A percentile compares a stretch with the other conserved stretches of the same genome.
Conservation (phyloP, 2,888 invertebrate species). For the Andrena camellia region DNA sequence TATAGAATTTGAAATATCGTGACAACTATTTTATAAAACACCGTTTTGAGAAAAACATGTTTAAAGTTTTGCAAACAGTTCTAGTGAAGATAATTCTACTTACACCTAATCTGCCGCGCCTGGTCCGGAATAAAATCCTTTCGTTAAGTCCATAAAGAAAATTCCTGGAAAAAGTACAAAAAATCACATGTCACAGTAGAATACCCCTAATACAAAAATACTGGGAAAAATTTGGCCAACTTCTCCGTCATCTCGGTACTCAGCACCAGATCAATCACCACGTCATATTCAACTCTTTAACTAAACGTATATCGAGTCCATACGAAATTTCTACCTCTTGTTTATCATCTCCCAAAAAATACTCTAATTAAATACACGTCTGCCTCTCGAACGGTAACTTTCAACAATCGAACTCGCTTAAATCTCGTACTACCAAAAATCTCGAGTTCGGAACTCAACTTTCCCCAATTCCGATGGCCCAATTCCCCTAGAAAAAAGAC, state of each 20-base stretch:
- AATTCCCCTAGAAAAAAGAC: constrained; percentile 1
- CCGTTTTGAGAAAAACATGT: too few species aligned
- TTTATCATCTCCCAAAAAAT: background rate
- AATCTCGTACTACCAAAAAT: constrained; percentile 20
- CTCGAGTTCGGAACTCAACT: constrained; percentile 27
- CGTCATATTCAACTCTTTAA: background rate
- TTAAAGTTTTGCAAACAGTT: too few species aligned
- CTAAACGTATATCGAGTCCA: background rate
- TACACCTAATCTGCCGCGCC: too few species aligned
- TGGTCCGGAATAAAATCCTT: too few species aligned
- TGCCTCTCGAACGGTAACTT: constrained; percentile 11
- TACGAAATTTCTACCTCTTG: background rate
- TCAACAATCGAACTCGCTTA: constrained; percentile 27
- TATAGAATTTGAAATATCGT: too few species aligned
- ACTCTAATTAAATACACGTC: background rate
- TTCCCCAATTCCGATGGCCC: constrained; percentile 28
- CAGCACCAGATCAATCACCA: background rate
- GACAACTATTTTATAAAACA: too few species aligned
- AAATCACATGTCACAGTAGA: too few species aligned
- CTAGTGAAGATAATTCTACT: too few species aligned
- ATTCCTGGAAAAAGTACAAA: too few species aligned
- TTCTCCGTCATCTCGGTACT: too few species aligned
- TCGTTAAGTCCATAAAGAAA: too few species aligned
- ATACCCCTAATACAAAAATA: too few species aligned
- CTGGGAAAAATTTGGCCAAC: background rate